phyloP scores from a whole-genome alignment of 2,888 invertebrate genomes.

The Carabus problematicus region DNA sequence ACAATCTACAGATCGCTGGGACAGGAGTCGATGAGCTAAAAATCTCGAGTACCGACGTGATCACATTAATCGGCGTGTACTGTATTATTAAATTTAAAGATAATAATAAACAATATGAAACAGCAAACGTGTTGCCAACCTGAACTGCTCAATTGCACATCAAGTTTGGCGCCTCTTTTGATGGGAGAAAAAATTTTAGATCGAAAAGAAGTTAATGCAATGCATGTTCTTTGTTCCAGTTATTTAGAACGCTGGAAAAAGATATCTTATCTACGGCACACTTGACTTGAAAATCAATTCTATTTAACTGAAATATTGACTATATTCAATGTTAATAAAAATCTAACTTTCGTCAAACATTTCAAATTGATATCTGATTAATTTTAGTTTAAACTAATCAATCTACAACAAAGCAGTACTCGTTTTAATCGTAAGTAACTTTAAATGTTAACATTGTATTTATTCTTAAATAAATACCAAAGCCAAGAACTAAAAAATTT shows the following conservation, averaged over 20 bases:
- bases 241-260: constrained; percentile 73
- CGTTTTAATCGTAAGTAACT: no score
- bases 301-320: not conserved
- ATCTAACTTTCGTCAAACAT: not conserved
- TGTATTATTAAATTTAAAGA: constrained; percentile 4
- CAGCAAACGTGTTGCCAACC: constrained; percentile 64
- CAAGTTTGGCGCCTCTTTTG: constrained; percentile 81
- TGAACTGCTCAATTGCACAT: constrained; percentile 88
- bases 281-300: not conserved
- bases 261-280: constrained; percentile 9
- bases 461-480: not conserved
- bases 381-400: no score
- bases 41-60: no score
- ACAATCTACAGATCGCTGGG: no score
- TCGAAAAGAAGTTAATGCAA: constrained; percentile 75
- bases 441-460: no score
- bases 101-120: not conserved
- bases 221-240: constrained; percentile 78
- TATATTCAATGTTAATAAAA: constrained; percentile 5
- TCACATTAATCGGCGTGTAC: no score
- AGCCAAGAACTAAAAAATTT: no score
- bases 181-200: constrained; percentile 83
- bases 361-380: no score
- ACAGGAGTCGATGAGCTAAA: no score
- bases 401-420: no score